phyloP scores from a whole-genome alignment of 2,797 vertebrate species.

The Enteromius afrohamiltoni region DNA sequence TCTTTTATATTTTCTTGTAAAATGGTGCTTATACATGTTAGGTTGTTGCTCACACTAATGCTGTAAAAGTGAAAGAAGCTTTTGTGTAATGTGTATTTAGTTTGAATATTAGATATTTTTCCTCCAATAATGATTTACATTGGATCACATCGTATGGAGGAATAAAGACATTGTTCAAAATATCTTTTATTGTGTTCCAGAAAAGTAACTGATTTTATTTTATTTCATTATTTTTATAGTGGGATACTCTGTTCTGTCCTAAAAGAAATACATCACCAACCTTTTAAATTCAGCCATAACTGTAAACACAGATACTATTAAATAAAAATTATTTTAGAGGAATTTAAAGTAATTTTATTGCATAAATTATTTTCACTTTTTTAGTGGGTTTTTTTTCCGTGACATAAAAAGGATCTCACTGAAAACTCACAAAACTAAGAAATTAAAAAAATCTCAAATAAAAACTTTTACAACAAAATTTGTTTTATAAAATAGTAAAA shows the following conservation, averaged over 20 bases:
- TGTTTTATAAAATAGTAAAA: neutral
- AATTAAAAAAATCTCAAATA: conserved; percentile 14
- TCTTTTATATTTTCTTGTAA: neutral
- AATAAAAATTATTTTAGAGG: neutral
- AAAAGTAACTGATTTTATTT: neutral
- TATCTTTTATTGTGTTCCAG: too few relatives aligned
- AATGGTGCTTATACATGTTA: neutral
- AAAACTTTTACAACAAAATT: neutral
- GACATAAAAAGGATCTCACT: neutral
- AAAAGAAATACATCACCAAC: neutral
- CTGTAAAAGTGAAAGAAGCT: too few relatives aligned
- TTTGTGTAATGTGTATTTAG: neutral
- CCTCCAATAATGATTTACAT: neutral
- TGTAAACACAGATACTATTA: neutral
- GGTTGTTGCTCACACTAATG: neutral
- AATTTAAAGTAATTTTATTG: too few relatives aligned
- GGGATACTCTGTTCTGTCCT: neutral
- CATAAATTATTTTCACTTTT: neutral
- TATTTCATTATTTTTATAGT: neutral
- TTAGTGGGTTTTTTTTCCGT: neutral
- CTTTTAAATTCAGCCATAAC: neutral
- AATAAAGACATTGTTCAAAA: too few relatives aligned
- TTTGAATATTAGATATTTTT: neutral
- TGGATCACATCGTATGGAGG: too few relatives aligned
- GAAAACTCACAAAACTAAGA: neutral